Evolutionary conservation across 2,888 invertebrate species (phyloP), one percentile per base, ranked within the genome.

Genomic region (Tridacna gigas): DNA sequence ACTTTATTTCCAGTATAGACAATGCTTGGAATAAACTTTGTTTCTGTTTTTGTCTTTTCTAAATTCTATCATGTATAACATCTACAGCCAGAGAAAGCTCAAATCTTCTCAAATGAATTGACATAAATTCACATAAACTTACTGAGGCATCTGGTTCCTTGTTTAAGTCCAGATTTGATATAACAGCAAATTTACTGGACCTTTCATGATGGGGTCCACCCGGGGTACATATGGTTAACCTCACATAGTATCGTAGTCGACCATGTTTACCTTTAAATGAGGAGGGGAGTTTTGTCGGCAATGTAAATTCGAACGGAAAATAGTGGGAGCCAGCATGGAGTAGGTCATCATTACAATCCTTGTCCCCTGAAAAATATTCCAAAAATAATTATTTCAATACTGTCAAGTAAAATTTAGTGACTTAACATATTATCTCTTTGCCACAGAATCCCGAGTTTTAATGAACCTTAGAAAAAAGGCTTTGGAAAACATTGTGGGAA

Each of bases 241-340:
- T 89, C 20, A 91, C 92, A 81, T 89, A 93, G 86, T 93, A 93
- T 22, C 93, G 90, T 78, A 93, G 86, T 51, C 92, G 88, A 60
- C 93, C 93, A 86, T 93, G 92, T 86, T 92, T 92, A 75, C 93
- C 92, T 83, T 92, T 92, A 84, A 93, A 93, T 69, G 93, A 93
- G 51, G 92, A 92, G 60, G 93, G 93, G 67, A 92, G 87, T 84
- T 90, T 90, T 37, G 84, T 81, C 56, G 92, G 92, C 77, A 93
- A 87, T 26, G 89, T 91, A 86, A 93, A 93, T 84, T 93, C 93
- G 81, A 93, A 93, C 77, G 93, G 93, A 84, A 93, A 93, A 82
- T 93, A 93, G 84, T 93, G 92, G 11, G 93, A 92, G 25, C 93
- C 93, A n/a, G 92, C 88, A 74, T 93, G 92, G 20, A 93, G 83